These are phyloP conservation scores for Corythornis madagascariensis DNA, from an alignment of 2,113 vertebrate species.

Conservation along the genomic window DNA sequence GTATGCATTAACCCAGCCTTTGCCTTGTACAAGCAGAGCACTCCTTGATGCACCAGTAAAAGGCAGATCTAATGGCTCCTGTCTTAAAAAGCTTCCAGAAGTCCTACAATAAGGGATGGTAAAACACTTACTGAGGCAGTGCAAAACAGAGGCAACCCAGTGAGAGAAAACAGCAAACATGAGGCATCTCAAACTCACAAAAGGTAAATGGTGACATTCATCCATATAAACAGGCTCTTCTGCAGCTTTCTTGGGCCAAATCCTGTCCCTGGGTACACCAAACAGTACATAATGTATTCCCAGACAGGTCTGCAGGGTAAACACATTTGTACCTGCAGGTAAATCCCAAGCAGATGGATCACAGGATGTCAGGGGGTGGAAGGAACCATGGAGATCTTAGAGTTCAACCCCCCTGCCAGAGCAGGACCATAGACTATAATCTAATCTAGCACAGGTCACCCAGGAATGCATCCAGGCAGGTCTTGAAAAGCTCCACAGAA, in stretches of 20 bases:
- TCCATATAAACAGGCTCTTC: not conserved
- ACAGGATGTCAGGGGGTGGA: too few species aligned
- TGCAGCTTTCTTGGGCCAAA: not conserved
- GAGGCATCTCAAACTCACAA: not conserved
- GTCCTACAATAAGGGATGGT: not conserved
- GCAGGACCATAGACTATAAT: too few species aligned
- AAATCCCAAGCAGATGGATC: not conserved
- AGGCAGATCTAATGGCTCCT: not conserved
- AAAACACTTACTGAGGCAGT: not conserved
- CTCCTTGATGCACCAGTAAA: not conserved
- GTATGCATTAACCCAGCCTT: not conserved
- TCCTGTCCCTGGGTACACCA: not conserved
- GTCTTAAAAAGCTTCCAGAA: not conserved
- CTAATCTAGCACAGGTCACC: too few species aligned
- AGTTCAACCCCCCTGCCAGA: too few species aligned
- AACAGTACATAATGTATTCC: not conserved
- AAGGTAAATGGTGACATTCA: not conserved
- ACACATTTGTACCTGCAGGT: not conserved
- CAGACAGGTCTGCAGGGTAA: not conserved
- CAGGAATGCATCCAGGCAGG: too few species aligned
- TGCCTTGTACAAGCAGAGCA: not conserved
- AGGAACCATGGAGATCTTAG: too few species aligned
- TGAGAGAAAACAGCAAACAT: not conserved
- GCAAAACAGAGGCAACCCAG: not conserved
- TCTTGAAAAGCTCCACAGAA: too few species aligned